Evolutionary conservation across 2,888 invertebrate species (phyloP).

Genomic region (Heliconius erato): DNA sequence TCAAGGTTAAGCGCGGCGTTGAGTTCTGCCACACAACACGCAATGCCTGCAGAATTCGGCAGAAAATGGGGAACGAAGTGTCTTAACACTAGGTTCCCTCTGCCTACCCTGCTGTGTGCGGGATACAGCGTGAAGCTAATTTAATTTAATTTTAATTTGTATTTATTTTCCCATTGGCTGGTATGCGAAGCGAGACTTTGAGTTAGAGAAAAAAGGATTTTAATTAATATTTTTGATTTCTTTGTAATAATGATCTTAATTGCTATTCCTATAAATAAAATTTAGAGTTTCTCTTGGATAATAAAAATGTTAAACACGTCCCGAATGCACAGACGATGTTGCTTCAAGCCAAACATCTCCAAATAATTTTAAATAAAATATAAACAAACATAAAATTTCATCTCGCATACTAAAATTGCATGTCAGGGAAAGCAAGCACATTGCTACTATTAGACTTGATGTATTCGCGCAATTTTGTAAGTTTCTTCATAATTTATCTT

Average conservation of each 20-base stretch:
- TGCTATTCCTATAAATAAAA: neutral
- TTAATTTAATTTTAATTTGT: no score
- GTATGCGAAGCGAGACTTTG: no score
- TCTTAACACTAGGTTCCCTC: no score
- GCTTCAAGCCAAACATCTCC: neutral
- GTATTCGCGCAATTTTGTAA: conserved; percentile 14
- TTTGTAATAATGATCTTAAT: neutral
- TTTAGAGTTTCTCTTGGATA: neutral
- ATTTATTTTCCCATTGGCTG: no score
- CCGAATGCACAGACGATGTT: neutral
- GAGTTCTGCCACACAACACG: no score
- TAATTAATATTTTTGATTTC: no score
- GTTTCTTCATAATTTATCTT: conserved; percentile 18
- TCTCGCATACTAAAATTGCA: conserved; percentile 20
- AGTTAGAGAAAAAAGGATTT: no score
- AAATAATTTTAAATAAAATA: conserved; percentile 9
- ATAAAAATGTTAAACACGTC: neutral
- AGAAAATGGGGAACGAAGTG: no score
- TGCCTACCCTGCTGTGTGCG: no score
- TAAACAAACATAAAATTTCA: conserved; percentile 7
- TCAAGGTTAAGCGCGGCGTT: no score
- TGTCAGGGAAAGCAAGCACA: conserved; percentile 22
- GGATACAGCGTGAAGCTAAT: no score
- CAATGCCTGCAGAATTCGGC: no score
- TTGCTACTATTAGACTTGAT: conserved; percentile 23